Percentiles rank a stretch among this genome's conserved stretches.
Evolutionary conservation across 2,888 invertebrate species (phyloP).

Genomic region (Pogonocherus hispidulus): DNA sequence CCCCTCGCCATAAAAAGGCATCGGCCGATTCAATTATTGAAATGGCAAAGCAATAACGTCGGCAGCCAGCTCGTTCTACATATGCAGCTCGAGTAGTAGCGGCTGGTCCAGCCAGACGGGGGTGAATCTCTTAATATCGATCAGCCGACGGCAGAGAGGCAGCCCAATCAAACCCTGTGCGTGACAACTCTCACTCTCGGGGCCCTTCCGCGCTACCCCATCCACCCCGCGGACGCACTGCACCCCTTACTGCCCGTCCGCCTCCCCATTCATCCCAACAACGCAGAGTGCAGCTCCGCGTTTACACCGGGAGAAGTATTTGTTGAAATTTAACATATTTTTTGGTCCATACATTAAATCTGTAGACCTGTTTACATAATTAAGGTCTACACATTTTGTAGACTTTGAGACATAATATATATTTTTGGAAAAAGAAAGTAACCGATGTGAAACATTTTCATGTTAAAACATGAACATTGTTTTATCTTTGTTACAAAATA

Average conservation of each 20-base stretch:
- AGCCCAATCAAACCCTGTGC: conserved; percentile 70
- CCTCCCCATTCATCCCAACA: conserved; percentile 52
- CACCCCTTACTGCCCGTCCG: conserved; percentile 28
- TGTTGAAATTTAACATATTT: background rate
- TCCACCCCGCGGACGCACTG: conserved; percentile 44
- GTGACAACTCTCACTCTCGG: conserved; percentile 68
- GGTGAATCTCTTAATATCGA: conserved; percentile 69
- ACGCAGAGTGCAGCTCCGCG: conserved; percentile 52
- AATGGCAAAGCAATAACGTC: conserved; percentile 49
- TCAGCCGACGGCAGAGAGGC: conserved; percentile 61
- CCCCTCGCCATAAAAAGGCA: conserved; percentile 37
- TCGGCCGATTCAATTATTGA: conserved; percentile 48
- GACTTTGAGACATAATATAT: too few relatives aligned
- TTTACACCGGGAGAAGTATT: conserved; percentile 27
- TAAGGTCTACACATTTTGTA: too few relatives aligned
- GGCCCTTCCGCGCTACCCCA: conserved; percentile 56
- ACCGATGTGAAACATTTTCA: too few relatives aligned
- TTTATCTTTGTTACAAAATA: too few relatives aligned
- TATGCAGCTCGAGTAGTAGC: conserved; percentile 64
- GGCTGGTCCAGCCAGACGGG: conserved; percentile 63
- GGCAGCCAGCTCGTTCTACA: conserved; percentile 54
- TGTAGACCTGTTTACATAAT: too few relatives aligned
- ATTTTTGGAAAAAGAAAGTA: too few relatives aligned
- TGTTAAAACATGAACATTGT: too few relatives aligned
- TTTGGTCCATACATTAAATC: too few relatives aligned